Base-by-base conservation (phyloP, 2,888 invertebrate genomes). In the Temnothorax rugatulus region DNA sequence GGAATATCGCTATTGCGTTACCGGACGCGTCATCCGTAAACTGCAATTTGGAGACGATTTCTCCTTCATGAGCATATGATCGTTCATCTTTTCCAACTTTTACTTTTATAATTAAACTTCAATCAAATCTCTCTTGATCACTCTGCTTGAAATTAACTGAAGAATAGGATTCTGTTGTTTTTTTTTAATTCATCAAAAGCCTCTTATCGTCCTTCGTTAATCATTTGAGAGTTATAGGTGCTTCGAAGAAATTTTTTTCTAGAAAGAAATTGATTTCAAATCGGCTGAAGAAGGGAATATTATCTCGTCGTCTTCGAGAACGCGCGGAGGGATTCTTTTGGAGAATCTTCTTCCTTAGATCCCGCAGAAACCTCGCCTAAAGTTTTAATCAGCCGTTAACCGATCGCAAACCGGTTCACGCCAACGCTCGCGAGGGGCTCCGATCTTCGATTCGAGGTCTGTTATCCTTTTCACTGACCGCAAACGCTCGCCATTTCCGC, bases 321-420 rank as follows among this genome's bases (percentile, higher is more conserved):
- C 11, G 57, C 44, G 34, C 25, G 11, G 38, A 41, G 11, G 3
- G 21, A 54, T n/a, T 54, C 59, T 25, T 44, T 50, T 9, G 25
- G 25, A 21, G 59, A 54, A n/a, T 29, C 21, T 47, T n/a, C 15
- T 76, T 66, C 66, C 9, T 9, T 34, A 21, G 66, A 68, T 54
- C 34, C n/a, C 63, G 69, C 29, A 41, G 44, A 44, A 29, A 47
- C 29, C 52, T 82, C 74, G 75, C 50, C 82, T 74, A 83, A 83
- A 82, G 75, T 83, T 57, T 68, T 77, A 77, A 85, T 85, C 85
- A 73, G 77, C 50, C 83, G 84, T 85, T 77, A 73, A 73, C 76
- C 85, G 83, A 85, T 77, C 71, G 73, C 76, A 76, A 75, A 84
- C 84, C 84, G 84, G 84, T 84, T 84, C 83, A 69, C 74, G 76